A percentile compares a stretch with the other conserved stretches of the same genome.
These are phyloP conservation scores for Podotricha telesiphe DNA, from an alignment of 2,888 invertebrate species.

Conservation along the genomic window DNA sequence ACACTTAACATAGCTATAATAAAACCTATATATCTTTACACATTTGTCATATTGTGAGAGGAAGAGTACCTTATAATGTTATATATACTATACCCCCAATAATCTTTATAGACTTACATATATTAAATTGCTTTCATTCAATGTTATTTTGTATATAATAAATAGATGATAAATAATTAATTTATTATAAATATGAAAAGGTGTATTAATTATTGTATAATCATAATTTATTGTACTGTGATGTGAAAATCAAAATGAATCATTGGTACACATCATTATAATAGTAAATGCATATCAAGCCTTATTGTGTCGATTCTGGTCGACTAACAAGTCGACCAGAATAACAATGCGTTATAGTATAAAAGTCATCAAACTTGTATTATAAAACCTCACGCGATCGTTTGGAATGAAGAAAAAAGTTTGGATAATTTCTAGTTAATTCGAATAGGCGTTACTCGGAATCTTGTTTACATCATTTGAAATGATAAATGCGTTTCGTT, in stretches of 20 bases:
- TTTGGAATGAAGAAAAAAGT: constrained; percentile 56
- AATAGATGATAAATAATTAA: too few relatives aligned
- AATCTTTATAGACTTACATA: too few relatives aligned
- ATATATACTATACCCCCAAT: too few relatives aligned
- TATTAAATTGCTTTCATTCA: too few relatives aligned
- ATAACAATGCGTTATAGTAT: constrained; percentile 58
- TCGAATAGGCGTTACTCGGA: constrained; percentile 50
- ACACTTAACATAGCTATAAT: too few relatives aligned
- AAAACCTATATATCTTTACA: too few relatives aligned
- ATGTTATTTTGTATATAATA: too few relatives aligned
- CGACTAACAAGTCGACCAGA: too few relatives aligned
- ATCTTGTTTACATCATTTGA: constrained; percentile 31
- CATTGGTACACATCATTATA: constrained; percentile 1
- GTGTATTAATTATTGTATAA: too few relatives aligned
- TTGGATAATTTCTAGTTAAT: constrained; percentile 59
- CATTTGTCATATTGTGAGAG: too few relatives aligned
- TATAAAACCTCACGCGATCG: constrained; percentile 73
- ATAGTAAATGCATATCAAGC: constrained; percentile 16
- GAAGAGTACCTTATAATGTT: too few relatives aligned
- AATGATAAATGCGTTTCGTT: constrained; percentile 17
- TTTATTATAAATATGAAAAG: too few relatives aligned
- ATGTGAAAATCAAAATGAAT: constrained; percentile 10
- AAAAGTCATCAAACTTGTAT: constrained; percentile 74
- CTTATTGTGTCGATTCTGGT: constrained; percentile 80
- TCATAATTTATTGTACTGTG: neutral